Conservation (phyloP, 2,797 vertebrate species). For the Bothrops alternatus region DNA sequence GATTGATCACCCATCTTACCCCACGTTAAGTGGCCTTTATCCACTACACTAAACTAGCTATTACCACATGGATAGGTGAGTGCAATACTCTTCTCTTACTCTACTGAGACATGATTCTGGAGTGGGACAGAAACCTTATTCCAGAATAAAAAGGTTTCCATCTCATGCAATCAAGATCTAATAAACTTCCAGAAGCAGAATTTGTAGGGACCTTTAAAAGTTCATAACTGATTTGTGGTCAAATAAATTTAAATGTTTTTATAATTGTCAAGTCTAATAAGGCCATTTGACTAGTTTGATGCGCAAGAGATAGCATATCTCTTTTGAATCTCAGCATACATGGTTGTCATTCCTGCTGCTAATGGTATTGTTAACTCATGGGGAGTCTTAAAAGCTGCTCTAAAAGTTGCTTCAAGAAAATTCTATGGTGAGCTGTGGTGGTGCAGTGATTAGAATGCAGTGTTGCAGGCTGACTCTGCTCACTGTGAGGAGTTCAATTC, state of each 20-base stretch:
- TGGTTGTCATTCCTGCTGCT: not conserved
- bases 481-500: not conserved
- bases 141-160: not conserved
- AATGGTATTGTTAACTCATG: not conserved
- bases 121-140: not conserved
- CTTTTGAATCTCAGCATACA: not conserved
- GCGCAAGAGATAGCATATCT: not conserved
- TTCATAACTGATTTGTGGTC: not conserved
- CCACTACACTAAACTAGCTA: not conserved
- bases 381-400: not conserved
- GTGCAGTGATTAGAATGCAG: not conserved
- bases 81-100: not conserved
- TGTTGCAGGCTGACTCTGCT: not conserved
- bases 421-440: not conserved
- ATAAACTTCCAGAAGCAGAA: not conserved
- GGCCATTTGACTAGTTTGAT: not conserved
- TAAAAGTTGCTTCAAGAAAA: not conserved
- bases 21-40: not conserved
- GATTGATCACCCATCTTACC: not conserved
- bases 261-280: not conserved
- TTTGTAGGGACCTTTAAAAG: not conserved
- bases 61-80: not conserved
- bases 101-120: not conserved
- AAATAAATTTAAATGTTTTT: not conserved
- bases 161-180: too few relatives aligned